Evolutionary conservation across 2,888 invertebrate species (phyloP).

Genomic region (Apodemia hepburni): DNA sequence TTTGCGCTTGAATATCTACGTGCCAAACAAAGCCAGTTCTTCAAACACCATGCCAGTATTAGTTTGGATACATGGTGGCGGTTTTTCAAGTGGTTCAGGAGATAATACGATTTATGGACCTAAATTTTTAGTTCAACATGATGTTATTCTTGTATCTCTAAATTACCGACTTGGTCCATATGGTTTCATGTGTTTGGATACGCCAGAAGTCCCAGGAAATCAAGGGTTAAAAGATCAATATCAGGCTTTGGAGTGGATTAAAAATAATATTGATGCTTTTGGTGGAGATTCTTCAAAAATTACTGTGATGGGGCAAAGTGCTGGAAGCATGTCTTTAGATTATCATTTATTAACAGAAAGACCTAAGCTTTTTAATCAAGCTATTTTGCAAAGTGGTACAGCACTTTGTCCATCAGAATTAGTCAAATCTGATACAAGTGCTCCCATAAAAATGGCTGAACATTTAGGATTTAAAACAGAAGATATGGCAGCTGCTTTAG

Average conservation of each 20-base stretch:
- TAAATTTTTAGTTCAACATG: constrained; percentile 44
- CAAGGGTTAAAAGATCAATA: constrained; percentile 58
- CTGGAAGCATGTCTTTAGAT: constrained; percentile 52
- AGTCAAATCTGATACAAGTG: constrained; percentile 37
- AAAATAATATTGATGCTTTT: constrained; percentile 49
- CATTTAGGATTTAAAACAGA: constrained; percentile 39
- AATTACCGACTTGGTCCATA: constrained; percentile 60
- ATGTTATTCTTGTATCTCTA: constrained; percentile 43
- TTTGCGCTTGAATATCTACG: constrained; percentile 46
- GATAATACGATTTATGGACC: constrained; percentile 42
- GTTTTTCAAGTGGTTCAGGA: constrained; percentile 32
- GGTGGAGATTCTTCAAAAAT: constrained; percentile 49
- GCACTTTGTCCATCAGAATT: constrained; percentile 38
- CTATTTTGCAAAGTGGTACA: constrained; percentile 51
- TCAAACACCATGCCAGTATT: constrained; percentile 41
- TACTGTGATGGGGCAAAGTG: constrained; percentile 53
- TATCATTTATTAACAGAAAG: constrained; percentile 44
- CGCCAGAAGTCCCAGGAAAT: constrained; percentile 51
- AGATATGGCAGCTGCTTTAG: constrained; percentile 38
- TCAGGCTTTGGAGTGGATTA: constrained; percentile 47
- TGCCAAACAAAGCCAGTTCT: constrained; percentile 36
- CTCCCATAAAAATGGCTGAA: constrained; percentile 43
- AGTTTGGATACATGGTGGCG: constrained; percentile 57
- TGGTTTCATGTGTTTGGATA: constrained; percentile 55
- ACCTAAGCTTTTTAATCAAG: constrained; percentile 46